Percentiles rank a stretch among this genome's conserved stretches.
Evolutionary conservation across 2,888 invertebrate species (phyloP).

Genomic region (Diachrysia chrysitis): DNA sequence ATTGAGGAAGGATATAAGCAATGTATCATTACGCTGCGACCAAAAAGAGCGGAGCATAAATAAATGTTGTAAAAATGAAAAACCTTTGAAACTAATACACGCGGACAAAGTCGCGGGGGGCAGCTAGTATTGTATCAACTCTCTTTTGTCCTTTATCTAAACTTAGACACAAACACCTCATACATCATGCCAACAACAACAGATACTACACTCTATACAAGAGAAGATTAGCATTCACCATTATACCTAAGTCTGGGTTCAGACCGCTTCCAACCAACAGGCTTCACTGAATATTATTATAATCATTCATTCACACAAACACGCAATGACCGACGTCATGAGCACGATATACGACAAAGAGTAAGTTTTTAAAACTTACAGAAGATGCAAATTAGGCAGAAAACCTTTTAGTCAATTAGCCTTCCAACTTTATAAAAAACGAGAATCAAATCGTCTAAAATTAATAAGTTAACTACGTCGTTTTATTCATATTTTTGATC

Average conservation of each 20-base stretch:
- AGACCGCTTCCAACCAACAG: constrained; percentile 54
- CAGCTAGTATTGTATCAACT: too few species aligned
- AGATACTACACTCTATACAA: constrained; percentile 12
- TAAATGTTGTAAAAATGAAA: too few species aligned
- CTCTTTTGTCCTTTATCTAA: not conserved
- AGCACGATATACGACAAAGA: constrained; percentile 60
- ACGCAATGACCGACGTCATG: constrained; percentile 67
- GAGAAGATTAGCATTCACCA: constrained; percentile 26
- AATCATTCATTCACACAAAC: constrained; percentile 74
- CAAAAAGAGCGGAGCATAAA: too few species aligned
- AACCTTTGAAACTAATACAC: too few species aligned
- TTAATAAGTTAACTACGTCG: too few species aligned
- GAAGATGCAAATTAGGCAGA: constrained; percentile 15
- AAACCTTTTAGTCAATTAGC: too few species aligned
- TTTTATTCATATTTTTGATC: too few species aligned
- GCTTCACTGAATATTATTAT: constrained; percentile 71
- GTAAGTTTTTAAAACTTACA: constrained; percentile 14
- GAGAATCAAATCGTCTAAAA: too few species aligned
- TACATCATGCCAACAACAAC: constrained; percentile 13
- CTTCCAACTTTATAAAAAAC: too few species aligned
- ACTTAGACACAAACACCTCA: not conserved
- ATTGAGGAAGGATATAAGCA: too few species aligned
- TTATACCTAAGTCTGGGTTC: constrained; percentile 42
- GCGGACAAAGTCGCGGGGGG: too few species aligned
- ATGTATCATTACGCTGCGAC: too few species aligned